Evolutionary conservation across 1,140 invertebrate species (phyloP), one percentile per base, ranked within the genome.

Genomic region (Lasaia peninsularis): DNA sequence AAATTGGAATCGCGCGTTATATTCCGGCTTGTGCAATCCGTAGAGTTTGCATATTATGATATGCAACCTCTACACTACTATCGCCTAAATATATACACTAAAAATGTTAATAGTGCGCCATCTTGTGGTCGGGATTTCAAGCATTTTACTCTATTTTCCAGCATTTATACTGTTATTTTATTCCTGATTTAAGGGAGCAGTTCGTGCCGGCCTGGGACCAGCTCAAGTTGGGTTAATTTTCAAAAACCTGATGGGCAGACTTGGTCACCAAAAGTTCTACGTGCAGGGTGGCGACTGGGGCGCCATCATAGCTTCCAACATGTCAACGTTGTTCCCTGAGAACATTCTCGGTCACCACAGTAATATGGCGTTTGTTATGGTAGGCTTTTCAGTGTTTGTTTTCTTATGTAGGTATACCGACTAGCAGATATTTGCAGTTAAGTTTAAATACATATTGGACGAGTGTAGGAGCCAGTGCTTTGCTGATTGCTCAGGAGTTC

Each of bases 281-380:
- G 82, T 94, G 0, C 97, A 98, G 81, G 96, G 96, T 4, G 96
- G 96, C 9, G 97, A 98, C 73, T 95, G 94, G 95, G 95, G 96
- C 0, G 74, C 92, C 0, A 5, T 91, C 0, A 92, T 96, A 40
- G 91, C 87, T 0, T 62, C 85, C 0, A 68, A 82, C 53, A 66
- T 86, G 57, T 62, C 67, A 1, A 77, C 75, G 0, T 21, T 82
- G 6, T 86, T 70, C 58, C 80, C 75, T 28, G 64, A 81, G 9
- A 71, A 76, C 7, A 62, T 86, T 18, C 65, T 86, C 2, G 82
- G 82, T 5, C 63, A 69, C 56, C 82, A 86, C 24, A 75, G 60
- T 6, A 86, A 86, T 52, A 61, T 80, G 57, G 50, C 70, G 10
- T 0, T 61, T 49, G 56, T 62, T 52, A 58, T 63, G 55, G 78